Conservation (phyloP, 2,888 invertebrate genomes). For the Andrena dorsata region DNA sequence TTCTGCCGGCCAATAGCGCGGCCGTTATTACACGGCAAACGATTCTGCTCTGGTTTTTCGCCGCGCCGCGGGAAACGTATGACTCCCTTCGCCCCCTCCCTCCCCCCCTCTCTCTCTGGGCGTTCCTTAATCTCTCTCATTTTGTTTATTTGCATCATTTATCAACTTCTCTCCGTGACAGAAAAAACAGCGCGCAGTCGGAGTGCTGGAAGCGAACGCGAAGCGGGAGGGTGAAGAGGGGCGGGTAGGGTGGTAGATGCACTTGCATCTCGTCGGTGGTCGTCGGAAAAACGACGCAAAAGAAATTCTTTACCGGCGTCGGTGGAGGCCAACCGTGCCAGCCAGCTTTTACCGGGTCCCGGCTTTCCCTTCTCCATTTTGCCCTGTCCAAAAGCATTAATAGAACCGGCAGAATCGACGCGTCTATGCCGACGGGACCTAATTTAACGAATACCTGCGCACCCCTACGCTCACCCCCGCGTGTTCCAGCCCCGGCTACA, state of each 20-base stretch:
- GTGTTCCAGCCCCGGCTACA: background rate
- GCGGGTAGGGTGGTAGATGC: conserved; percentile 15
- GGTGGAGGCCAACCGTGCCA: conserved; percentile 44
- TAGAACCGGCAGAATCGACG: conserved; percentile 66
- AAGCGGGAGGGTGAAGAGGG: background rate
- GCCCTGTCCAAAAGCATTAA: conserved; percentile 59
- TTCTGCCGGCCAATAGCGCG: conserved; percentile 37
- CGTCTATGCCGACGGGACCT: conserved; percentile 56
- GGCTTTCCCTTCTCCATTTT: conserved; percentile 52
- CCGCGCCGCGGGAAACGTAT: conserved; percentile 2
- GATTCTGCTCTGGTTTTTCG: conserved; percentile 45
- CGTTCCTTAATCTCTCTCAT: conserved; percentile 32
- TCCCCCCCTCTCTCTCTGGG: conserved; percentile 2
- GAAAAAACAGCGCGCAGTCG: conserved; percentile 48
- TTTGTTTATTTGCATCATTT: conserved; percentile 70
- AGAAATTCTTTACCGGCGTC: conserved; percentile 45
- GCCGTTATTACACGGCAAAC: conserved; percentile 37
- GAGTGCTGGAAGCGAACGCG: conserved; percentile 25
- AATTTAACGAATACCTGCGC: conserved; percentile 60
- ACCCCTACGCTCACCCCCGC: background rate
- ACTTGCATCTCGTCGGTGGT: conserved; percentile 56
- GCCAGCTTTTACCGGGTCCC: conserved; percentile 51
- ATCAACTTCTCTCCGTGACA: conserved; percentile 58
- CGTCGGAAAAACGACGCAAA: conserved; percentile 60
- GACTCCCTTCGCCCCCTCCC: background rate